Evolutionary conservation across 1,140 invertebrate genomes (phyloP).

Genomic region (Lerema accius): DNA sequence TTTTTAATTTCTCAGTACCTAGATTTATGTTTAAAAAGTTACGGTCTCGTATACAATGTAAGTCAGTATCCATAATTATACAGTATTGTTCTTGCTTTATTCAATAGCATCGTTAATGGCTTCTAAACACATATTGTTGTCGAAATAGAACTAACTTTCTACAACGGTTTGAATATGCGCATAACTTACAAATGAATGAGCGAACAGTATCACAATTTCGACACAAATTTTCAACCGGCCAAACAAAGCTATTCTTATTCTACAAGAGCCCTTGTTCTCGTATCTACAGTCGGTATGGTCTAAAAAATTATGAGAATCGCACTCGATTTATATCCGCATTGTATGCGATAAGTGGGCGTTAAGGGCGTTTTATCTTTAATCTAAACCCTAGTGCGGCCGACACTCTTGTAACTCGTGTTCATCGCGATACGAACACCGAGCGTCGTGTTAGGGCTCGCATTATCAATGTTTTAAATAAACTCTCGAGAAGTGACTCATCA

Average conservation of each 20-base stretch:
- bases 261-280: constrained; percentile 12
- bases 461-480: constrained; percentile 30
- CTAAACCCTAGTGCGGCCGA: constrained; percentile 40
- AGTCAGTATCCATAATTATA: no score
- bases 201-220: neutral
- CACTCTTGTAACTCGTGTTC: constrained; percentile 19
- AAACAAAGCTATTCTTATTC: constrained; percentile 12
- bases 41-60: no score
- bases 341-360: constrained; percentile 51
- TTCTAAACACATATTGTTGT: neutral
- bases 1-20: no score
- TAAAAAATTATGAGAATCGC: constrained; percentile 42
- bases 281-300: constrained; percentile 34
- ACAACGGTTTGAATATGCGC: neutral
- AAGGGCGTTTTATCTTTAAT: constrained; percentile 50
- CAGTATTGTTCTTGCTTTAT: no score
- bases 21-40: no score
- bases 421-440: constrained; percentile 21
- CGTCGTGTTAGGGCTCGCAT: constrained; percentile 15
- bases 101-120: neutral
- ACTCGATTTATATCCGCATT: constrained; percentile 56
- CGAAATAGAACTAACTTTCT: neutral
- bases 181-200: constrained; percentile 5
- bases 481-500: constrained; percentile 1
- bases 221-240: constrained; percentile 29